Base-by-base conservation (phyloP, 2,113 vertebrate genomes). In the Beaufortia kweichowensis region DNA sequence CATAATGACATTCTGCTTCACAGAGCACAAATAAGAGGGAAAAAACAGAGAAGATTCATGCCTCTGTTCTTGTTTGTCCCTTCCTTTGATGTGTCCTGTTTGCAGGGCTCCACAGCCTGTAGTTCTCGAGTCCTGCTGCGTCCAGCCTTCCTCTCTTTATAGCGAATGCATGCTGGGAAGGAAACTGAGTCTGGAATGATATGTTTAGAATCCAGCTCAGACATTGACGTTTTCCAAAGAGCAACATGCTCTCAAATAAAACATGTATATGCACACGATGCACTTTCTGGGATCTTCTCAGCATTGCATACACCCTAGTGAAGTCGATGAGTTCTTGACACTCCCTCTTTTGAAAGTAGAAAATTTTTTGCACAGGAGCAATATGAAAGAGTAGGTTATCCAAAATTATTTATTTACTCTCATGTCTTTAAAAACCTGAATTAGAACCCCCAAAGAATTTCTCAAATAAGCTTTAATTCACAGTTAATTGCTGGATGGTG, bases 81-180 rank as follows among this genome's bases (percentile, higher is more conserved):
- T 70, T 83, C 71, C 87, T 90, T 88, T 90, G 85, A 89, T 87
- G 78, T 85, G 69, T 83, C 83, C 79, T 83, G 67, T 61, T 26
- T 81, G 84, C 83, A 77, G 85, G 76, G 79, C 84, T 82, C 82
- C 62, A 76, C 78, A 75, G 69, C 78, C 66, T 21, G 72, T 55
- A 57, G 35, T 28, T 66, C 19, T 31, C 35, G 60, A 70, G 33
- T 63, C 86, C 86, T 33, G 84, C 86, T 87, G 85, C 57, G 84
- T n/a, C n/a, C 43, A 41, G 28, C 81, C 73, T 39, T 81, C 82
- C 46, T 78, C 79, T 82, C 81, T 87, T 72, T 86, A 48, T 12
- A 59, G 26, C 46, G 26, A 17, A n/a, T 48, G 28, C 70, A 57
- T 75, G 78, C 59, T 80, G 73, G 48, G 73, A 46, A 65, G 28